Evolutionary conservation across 2,888 invertebrate genomes (phyloP).

Genomic region (Clunio marinus): DNA sequence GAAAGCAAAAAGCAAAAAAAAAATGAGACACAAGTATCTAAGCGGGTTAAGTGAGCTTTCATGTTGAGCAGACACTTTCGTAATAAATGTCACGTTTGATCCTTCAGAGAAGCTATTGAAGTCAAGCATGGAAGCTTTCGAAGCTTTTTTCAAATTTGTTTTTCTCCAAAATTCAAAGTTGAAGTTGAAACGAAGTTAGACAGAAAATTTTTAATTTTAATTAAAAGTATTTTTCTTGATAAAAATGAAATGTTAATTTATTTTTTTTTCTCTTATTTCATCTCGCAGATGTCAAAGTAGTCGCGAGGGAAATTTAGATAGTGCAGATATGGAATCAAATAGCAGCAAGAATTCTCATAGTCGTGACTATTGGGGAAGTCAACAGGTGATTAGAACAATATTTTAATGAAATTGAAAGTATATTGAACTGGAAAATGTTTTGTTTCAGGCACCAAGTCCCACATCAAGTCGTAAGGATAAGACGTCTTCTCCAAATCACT

Average conservation of each 20-base stretch:
- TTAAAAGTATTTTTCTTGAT: not conserved
- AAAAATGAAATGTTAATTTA: not conserved
- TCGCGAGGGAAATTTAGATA: conserved; percentile 44
- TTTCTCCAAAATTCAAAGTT: too few species aligned
- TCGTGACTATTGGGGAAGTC: conserved; percentile 28
- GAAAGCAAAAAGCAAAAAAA: too few species aligned
- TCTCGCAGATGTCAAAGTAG: conserved; percentile 51
- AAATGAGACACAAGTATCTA: too few species aligned
- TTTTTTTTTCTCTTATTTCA: conserved; percentile 32
- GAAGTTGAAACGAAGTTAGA: too few species aligned
- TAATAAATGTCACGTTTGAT: too few species aligned
- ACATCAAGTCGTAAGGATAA: conserved; percentile 49
- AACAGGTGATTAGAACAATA: conserved; percentile 23
- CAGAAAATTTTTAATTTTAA: too few species aligned
- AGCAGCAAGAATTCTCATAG: conserved; percentile 22
- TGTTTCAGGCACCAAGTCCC: conserved; percentile 49
- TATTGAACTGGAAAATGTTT: not conserved
- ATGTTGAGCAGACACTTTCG: too few species aligned
- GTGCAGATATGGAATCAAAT: conserved; percentile 34
- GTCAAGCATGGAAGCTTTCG: too few species aligned
- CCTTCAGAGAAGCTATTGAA: too few species aligned
- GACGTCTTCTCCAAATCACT: conserved; percentile 50
- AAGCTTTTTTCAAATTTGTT: too few species aligned
- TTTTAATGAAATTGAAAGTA: too few species aligned
- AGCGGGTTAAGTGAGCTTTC: too few species aligned